Evolutionary conservation across 2,888 invertebrate genomes (phyloP), one percentile per base, ranked within the genome.

Genomic region (Invenusta paracnida): DNA sequence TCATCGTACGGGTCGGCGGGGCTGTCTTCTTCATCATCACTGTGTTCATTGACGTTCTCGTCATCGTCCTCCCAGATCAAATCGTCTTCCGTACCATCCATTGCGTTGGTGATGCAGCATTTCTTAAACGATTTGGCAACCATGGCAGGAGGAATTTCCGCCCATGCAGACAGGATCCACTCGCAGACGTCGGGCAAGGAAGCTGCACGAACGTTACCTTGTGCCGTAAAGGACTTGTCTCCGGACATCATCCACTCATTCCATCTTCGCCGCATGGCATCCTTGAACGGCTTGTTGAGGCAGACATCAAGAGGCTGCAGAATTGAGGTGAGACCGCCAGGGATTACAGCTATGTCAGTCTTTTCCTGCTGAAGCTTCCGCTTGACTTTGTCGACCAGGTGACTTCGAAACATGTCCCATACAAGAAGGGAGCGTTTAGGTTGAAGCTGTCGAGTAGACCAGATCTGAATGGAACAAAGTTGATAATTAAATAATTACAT

Each of bases 271-370:
- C 48, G 17, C 48, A 48, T 48, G 17, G 27, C 29, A 23, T 85
- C 85, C 27, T 85, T 85, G 85, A 85, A 85, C 27, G 85, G 85
- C 29, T 85, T 85, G 48, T 85, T 85, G 13, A 85, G n/a, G 29
- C 29, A 86, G 29, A 86, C 30, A 73, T 87, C 86, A 0, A 86
- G 31, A 0, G 86, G 82, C 67, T 86, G 86, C 30, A 86, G 85
- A 48, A 48, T 48, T 11, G 48, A 48, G 48, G 48, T 48, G 48
- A 48, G 48, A 48, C 48, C 48, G 17, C 48, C 48, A 48, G 48
- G 17, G 48, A 48, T 48, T 5, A 48, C 48, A 48, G 48, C 48
- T 11, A 48, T 48, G 48, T 48, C 48, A 17, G 48, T 48, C 17
- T 48, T 48, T 48, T 5, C 48, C 48, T 48, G 17, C 85, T 86